Evolutionary conservation across 2,113 vertebrate species (phyloP).

Genomic region (Phyllostomus discolor): DNA sequence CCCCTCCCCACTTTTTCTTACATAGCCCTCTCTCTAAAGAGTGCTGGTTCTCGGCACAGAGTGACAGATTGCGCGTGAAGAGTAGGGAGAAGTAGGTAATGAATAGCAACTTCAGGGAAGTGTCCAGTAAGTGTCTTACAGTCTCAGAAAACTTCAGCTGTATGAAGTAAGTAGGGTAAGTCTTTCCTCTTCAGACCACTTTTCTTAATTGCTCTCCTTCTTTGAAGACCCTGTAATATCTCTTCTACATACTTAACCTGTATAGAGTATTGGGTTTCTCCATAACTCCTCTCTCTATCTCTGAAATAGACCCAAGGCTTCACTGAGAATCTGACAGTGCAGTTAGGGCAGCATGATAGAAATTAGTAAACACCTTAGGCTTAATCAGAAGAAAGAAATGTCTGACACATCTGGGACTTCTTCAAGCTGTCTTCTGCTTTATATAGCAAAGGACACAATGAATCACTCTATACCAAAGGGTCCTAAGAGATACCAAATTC

Average conservation of each 20-base stretch:
- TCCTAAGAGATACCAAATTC: conserved; percentile 19
- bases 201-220: background rate
- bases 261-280: background rate
- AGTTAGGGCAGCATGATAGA: background rate
- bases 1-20: background rate
- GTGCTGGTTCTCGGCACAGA: background rate
- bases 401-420: background rate
- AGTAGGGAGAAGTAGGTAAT: background rate
- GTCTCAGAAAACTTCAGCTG: background rate
- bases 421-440: background rate
- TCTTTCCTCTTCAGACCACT: background rate
- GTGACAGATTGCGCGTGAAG: background rate
- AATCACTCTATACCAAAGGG: background rate
- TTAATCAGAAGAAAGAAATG: background rate
- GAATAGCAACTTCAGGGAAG: background rate
- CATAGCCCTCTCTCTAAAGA: background rate
- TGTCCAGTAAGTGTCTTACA: background rate
- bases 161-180: background rate
- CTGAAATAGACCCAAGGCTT: background rate
- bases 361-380: background rate
- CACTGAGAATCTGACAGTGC: background rate
- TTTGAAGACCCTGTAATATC: background rate
- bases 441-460: background rate
- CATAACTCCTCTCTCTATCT: background rate
- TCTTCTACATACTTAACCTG: background rate